Evolutionary conservation across 2,113 vertebrate species (phyloP).

Genomic region (Myanophis thanlyinensis): DNA sequence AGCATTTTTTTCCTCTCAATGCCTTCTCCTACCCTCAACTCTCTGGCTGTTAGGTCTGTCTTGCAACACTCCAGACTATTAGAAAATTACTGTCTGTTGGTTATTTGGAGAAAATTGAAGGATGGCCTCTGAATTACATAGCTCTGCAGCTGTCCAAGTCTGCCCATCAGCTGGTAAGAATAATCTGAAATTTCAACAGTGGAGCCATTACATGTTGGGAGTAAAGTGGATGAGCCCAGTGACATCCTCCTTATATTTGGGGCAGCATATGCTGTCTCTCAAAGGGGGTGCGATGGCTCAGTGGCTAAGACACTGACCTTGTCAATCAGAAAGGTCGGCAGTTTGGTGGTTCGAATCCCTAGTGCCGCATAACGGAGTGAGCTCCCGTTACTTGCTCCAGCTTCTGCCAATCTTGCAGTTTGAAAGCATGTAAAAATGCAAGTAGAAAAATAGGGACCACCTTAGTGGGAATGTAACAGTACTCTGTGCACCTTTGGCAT

Average conservation of each 20-base stretch:
- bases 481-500: too few species aligned
- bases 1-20: too few species aligned
- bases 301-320: too few species aligned
- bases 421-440: too few species aligned
- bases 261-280: neutral
- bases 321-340: too few species aligned
- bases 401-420: too few species aligned
- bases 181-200: neutral
- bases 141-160: neutral
- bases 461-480: too few species aligned
- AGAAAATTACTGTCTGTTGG: neutral
- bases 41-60: neutral
- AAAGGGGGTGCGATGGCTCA: too few species aligned
- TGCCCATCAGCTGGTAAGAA: conserved; percentile 9
- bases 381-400: too few species aligned
- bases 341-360: too few species aligned
- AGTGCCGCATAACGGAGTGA: too few species aligned
- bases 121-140: conserved; percentile 23
- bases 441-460: too few species aligned
- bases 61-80: neutral
- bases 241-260: neutral
- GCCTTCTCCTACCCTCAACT: neutral
- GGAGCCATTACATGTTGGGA: neutral
- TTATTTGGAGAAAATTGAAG: conserved; percentile 18
- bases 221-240: neutral